Evolutionary conservation across 2,113 vertebrate species (phyloP), one percentile per base, ranked within the genome.

Genomic region (Proterorhinus semilunaris): DNA sequence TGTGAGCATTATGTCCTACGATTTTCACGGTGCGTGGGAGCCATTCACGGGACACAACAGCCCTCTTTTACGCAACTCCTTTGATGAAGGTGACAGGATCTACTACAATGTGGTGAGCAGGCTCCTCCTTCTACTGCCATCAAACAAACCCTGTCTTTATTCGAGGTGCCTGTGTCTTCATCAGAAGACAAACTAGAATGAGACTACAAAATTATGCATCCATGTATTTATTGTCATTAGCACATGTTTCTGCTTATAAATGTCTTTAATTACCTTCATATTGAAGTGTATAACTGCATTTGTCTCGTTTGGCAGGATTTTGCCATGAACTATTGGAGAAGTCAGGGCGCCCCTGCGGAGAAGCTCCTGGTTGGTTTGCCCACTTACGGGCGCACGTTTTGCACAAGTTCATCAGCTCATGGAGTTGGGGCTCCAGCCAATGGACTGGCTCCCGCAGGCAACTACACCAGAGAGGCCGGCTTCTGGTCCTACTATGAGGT

Each of bases 1-100:
- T 63, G 72, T 93, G 21, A 93, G 72, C 65, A 78, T 95, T 13
- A 92, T 94, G 93, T 86, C 90, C n/a, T 94, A 94, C 6, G 93
- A 95, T 80, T 81, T 93, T 65, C 91, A 92, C 1, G 90, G 92
- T 17, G 70, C 91, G 6, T 93, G 90, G 90, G 91, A 93, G 12
- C 61, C 10, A 10, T 46, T 79, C 65, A 94, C 92, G 0, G 92
- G 93, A 2, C 91, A 94, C 5, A 88, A 94, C 83, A 93, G 92
- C 71, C 90, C 92, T 55, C 79, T 94, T 11, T 91, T 78, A 67
- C 21, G 4, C 6, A 76, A 87, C 45, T 78, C 81, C 10, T 44
- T 17, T 0, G 83, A 87, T 44, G 0, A 62, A 5, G 86, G 81
- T 4, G 13, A 75, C 0, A 65, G n/a, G n/a, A n/a, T n/a, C n/a